A percentile compares a stretch with the other conserved stretches of the same genome.
phyloP scores from a whole-genome alignment of 2,113 vertebrate species.

The Cyprinus carpio region DNA sequence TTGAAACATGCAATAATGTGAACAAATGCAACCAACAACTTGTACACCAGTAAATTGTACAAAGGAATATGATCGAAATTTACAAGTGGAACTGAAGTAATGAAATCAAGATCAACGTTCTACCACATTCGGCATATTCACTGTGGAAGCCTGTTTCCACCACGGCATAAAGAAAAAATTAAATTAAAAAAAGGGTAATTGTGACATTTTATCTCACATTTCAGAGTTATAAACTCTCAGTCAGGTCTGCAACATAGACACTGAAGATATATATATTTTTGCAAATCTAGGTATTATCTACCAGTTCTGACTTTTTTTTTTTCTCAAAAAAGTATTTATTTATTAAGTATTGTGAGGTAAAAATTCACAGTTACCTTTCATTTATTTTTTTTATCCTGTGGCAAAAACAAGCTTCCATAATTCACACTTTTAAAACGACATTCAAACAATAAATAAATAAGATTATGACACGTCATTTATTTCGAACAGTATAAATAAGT shows the following conservation, averaged over 20 bases:
- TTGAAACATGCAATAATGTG: background rate
- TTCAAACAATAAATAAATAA: slow-evolving; percentile 22
- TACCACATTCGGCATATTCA: slow-evolving; percentile 3
- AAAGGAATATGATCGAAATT: background rate
- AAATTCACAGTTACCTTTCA: background rate
- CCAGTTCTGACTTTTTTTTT: no score
- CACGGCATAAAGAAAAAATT: no score
- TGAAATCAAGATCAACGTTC: background rate
- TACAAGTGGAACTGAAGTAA: slow-evolving; percentile 22
- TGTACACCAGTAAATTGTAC: background rate
- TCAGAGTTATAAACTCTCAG: background rate
- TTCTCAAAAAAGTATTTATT: no score
- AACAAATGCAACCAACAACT: background rate
- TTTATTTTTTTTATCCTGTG: no score
- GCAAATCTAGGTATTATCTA: background rate
- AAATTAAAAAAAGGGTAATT: no score
- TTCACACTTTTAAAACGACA: slow-evolving; percentile 11
- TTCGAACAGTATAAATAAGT: slow-evolving; percentile 17
- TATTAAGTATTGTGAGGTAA: no score
- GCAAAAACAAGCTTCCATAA: background rate
- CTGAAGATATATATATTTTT: no score
- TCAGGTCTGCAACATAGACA: no score
- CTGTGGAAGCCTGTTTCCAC: background rate
- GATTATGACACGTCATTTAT: background rate
- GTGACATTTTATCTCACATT: no score